Percentiles rank a stretch among this genome's conserved stretches.
Evolutionary conservation across 1,140 invertebrate genomes (phyloP).

Genomic region (Trinorchestia longiramus): DNA sequence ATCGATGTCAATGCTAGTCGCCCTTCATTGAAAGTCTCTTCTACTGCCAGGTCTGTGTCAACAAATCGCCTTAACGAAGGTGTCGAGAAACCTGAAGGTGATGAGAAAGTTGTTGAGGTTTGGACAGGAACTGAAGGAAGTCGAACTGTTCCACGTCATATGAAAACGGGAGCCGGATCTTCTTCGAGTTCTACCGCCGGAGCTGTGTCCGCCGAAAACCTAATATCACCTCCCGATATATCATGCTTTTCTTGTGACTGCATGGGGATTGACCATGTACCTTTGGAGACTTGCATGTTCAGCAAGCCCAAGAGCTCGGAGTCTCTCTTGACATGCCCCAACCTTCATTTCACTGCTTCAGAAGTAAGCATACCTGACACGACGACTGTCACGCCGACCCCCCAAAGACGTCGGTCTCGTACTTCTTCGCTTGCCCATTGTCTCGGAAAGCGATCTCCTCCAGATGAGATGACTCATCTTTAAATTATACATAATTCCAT

Average conservation of each 20-base stretch:
- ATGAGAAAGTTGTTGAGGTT: not conserved
- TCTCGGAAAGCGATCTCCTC: slow-evolving; percentile 61
- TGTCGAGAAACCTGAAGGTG: slow-evolving; percentile 57
- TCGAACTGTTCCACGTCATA: slow-evolving; percentile 47
- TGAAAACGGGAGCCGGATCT: not conserved
- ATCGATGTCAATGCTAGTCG: slow-evolving; percentile 61
- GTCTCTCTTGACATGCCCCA: slow-evolving; percentile 62
- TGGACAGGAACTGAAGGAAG: slow-evolving; percentile 52
- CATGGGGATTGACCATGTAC: slow-evolving; percentile 60
- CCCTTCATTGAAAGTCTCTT: slow-evolving; percentile 58
- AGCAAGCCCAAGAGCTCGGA: slow-evolving; percentile 66
- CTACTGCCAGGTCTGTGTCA: slow-evolving; percentile 58
- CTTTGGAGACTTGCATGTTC: slow-evolving; percentile 64
- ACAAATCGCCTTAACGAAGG: slow-evolving; percentile 55
- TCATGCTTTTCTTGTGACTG: slow-evolving; percentile 66
- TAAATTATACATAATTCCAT: slow-evolving; percentile 30
- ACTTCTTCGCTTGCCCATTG: slow-evolving; percentile 63
- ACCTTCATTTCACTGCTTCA: slow-evolving; percentile 63
- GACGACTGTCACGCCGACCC: slow-evolving; percentile 28
- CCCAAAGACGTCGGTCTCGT: slow-evolving; percentile 60
- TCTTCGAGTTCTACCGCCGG: not conserved
- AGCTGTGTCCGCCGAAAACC: slow-evolving; percentile 59
- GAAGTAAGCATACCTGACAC: slow-evolving; percentile 62
- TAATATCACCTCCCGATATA: slow-evolving; percentile 62
- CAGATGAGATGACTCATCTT: slow-evolving; percentile 65